Percentiles rank a stretch among this genome's conserved stretches.
phyloP scores from a whole-genome alignment of 1,140 invertebrate genomes.

The Procambarus clarkii region DNA sequence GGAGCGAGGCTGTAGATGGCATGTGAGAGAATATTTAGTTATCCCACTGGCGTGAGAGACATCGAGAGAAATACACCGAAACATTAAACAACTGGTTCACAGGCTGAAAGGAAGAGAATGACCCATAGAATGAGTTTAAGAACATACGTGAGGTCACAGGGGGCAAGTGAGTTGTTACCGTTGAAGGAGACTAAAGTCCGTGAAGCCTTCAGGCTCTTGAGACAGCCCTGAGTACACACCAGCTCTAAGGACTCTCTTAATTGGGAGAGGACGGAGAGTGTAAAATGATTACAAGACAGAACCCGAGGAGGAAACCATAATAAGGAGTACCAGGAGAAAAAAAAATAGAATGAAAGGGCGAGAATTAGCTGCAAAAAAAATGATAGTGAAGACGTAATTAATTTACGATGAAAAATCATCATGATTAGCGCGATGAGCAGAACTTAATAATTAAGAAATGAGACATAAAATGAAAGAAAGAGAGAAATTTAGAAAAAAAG shows the following conservation, averaged over 20 bases:
- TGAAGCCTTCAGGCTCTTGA: too few relatives aligned
- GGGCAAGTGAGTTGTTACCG: too few relatives aligned
- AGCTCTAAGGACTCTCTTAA: background rate
- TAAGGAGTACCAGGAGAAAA: background rate
- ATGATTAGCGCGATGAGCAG: background rate
- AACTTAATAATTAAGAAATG: background rate
- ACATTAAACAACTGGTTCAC: too few relatives aligned
- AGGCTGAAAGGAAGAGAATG: background rate
- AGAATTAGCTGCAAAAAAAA: background rate
- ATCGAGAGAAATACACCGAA: too few relatives aligned
- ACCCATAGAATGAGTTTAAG: background rate
- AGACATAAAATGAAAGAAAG: background rate
- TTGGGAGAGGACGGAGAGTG: background rate
- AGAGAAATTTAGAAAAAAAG: background rate
- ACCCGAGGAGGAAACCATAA: background rate
- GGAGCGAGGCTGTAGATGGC: too few relatives aligned
- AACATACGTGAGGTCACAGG: background rate
- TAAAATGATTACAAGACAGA: background rate
- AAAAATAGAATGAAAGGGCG: background rate
- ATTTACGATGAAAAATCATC: background rate
- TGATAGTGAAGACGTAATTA: background rate
- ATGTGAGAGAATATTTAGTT: too few relatives aligned
- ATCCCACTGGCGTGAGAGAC: too few relatives aligned
- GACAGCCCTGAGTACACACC: background rate
- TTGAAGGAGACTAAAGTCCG: too few relatives aligned